Percentiles rank a stretch among this genome's conserved stretches.
Conservation (phyloP, 2,113 vertebrate species). For the Poecilia latipinna region DNA sequence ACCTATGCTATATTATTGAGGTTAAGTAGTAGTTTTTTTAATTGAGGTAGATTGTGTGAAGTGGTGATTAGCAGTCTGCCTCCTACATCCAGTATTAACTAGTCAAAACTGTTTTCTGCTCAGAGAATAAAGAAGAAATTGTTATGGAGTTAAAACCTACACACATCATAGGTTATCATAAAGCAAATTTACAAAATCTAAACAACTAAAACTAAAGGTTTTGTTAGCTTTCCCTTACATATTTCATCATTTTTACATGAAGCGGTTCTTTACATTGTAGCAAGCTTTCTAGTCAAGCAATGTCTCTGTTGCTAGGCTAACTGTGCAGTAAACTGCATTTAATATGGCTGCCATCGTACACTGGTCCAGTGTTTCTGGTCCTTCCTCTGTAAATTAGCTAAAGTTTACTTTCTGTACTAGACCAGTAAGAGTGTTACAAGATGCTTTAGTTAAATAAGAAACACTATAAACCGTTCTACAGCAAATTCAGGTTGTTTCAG, state of each 20-base stretch:
- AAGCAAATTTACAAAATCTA: background rate
- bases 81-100: background rate
- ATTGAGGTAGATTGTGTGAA: background rate
- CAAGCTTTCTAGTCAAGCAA: too few relatives aligned
- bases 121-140: background rate
- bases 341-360: background rate
- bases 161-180: background rate
- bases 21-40: background rate
- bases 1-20: constrained; percentile 32
- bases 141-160: background rate
- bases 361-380: background rate
- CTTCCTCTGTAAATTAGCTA: too few relatives aligned
- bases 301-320: too few relatives aligned
- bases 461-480: too few relatives aligned
- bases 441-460: too few relatives aligned
- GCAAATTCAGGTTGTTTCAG: too few relatives aligned
- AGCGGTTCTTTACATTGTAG: too few relatives aligned
- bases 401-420: too few relatives aligned
- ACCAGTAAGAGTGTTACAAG: too few relatives aligned
- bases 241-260: background rate
- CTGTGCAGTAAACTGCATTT: background rate
- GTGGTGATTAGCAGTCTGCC: background rate
- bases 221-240: background rate
- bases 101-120: too few relatives aligned
- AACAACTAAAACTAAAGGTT: background rate